Conservation (phyloP, 2,113 vertebrate species). For the Pelusios castaneus region DNA sequence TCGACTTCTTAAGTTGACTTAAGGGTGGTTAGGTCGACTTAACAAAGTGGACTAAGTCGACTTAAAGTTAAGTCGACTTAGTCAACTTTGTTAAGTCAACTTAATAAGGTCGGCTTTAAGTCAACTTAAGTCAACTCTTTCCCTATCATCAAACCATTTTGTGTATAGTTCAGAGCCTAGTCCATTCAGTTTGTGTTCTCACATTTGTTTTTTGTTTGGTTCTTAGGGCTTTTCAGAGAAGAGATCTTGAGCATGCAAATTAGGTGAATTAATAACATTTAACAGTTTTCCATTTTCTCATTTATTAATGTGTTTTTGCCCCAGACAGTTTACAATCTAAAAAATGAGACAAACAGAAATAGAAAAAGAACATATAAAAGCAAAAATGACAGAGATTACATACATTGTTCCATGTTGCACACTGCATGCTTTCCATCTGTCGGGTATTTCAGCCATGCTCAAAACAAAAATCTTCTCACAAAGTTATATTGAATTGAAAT, state of each 20-base stretch:
- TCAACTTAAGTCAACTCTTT: background rate
- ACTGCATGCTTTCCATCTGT: background rate
- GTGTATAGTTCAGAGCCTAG: accelerated
- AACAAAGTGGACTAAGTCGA: too few relatives aligned
- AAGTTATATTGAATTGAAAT: background rate
- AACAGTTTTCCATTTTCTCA: background rate
- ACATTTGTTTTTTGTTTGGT: background rate
- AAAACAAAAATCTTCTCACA: background rate
- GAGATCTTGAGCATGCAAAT: background rate
- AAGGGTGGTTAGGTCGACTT: too few relatives aligned
- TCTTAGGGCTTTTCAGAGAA: background rate
- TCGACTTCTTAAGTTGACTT: too few relatives aligned
- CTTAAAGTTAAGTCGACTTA: too few relatives aligned
- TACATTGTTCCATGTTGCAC: background rate
- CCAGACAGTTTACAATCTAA: background rate
- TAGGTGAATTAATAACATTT: background rate
- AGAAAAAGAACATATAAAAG: background rate
- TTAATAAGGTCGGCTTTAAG: too few relatives aligned
- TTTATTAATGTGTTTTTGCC: background rate
- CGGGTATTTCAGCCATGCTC: background rate
- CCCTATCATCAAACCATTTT: background rate
- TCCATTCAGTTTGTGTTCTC: background rate
- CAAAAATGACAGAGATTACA: background rate
- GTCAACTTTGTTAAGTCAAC: too few relatives aligned
- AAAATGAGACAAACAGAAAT: background rate